Evolutionary conservation across 2,888 invertebrate genomes (phyloP).

Genomic region (Orchestes rusci): DNA sequence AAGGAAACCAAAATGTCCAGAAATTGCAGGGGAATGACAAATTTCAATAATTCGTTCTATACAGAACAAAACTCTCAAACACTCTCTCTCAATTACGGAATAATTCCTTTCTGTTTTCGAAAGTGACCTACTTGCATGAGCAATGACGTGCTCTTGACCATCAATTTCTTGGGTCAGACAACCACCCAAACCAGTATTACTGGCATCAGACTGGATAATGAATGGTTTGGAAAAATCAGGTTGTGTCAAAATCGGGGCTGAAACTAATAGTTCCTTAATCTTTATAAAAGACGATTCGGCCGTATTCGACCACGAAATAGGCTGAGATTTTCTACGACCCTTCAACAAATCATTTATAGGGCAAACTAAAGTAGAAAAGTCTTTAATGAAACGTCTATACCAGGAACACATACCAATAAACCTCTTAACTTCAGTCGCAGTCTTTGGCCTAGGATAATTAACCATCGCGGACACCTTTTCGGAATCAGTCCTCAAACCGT

Average conservation of each 20-base stretch:
- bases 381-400: constrained; percentile 27
- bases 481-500: constrained; percentile 27
- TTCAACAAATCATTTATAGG: not conserved
- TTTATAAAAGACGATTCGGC: constrained; percentile 20
- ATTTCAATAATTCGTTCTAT: constrained; percentile 22
- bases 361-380: not conserved
- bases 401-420: constrained; percentile 31
- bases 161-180: constrained; percentile 14
- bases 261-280: constrained; percentile 27
- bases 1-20: constrained; percentile 24
- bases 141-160: constrained; percentile 10
- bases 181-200: constrained; percentile 11
- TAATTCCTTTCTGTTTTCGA: constrained; percentile 23
- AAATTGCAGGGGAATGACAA: constrained; percentile 20
- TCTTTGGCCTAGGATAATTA: constrained; percentile 28
- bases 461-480: constrained; percentile 30
- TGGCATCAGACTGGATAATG: constrained; percentile 30
- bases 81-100: constrained; percentile 25
- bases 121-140: constrained; percentile 23
- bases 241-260: constrained; percentile 25
- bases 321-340: not conserved
- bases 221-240: constrained; percentile 28
- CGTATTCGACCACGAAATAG: constrained; percentile 23
- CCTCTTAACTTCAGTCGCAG: constrained; percentile 29
- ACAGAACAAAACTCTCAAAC: constrained; percentile 27